A percentile compares a stretch with the other conserved stretches of the same genome.
Conservation (phyloP, 2,797 vertebrate species). For the Phrynocephalus vlangalii region DNA sequence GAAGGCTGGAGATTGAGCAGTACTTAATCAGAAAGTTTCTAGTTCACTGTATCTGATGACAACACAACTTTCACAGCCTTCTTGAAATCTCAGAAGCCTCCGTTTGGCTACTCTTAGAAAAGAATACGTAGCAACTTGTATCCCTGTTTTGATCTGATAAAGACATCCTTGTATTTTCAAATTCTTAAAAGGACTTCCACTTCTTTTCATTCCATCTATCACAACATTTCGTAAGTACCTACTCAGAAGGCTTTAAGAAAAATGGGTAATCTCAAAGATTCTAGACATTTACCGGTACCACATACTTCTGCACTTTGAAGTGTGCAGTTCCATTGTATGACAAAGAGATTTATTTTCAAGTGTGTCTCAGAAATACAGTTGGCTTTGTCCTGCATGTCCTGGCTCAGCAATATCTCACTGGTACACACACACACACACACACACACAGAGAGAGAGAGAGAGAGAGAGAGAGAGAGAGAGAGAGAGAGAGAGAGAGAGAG, state of each 20-base stretch:
- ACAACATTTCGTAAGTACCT: background rate
- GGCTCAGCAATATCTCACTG: conserved; percentile 37
- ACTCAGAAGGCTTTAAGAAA: conserved; percentile 29
- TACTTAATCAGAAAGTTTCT: no score
- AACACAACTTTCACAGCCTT: background rate
- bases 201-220: conserved; percentile 16
- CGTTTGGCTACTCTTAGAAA: background rate
- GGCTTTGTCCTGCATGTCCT: conserved; percentile 17
- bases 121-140: background rate
- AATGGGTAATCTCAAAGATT: background rate
- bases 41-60: background rate
- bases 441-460: no score
- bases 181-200: background rate
- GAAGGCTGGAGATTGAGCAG: no score
- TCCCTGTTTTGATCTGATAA: background rate
- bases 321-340: background rate
- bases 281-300: background rate
- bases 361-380: conserved; percentile 16
- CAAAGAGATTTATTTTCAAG: background rate
- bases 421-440: conserved; percentile 25
- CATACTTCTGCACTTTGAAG: background rate
- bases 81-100: background rate
- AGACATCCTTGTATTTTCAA: background rate
- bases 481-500: no score
- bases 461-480: no score